These are phyloP conservation scores for Copidosoma floridanum DNA, from an alignment of 1,140 invertebrate genomes.

Conservation along the genomic window DNA sequence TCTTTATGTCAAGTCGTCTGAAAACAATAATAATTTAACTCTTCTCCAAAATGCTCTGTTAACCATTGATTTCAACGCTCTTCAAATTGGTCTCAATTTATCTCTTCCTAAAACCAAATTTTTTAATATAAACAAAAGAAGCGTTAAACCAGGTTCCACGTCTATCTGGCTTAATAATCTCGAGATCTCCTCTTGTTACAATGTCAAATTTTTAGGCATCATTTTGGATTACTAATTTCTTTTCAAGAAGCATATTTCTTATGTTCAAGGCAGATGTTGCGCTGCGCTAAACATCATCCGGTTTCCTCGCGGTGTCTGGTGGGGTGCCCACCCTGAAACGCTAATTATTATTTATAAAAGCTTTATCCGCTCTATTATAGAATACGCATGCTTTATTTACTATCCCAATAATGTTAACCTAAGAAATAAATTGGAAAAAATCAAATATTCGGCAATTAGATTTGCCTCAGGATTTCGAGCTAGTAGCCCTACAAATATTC, in stretches of 20 bases:
- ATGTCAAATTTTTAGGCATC: neutral
- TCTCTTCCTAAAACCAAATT: neutral
- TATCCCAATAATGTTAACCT: neutral
- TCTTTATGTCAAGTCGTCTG: neutral
- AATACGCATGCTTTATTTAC: constrained; percentile 12
- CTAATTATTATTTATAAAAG: neutral
- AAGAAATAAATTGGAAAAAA: constrained; percentile 1
- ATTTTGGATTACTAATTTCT: constrained; percentile 1
- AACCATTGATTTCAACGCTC: neutral
- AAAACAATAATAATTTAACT: neutral
- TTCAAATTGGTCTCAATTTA: neutral
- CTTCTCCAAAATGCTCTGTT: neutral
- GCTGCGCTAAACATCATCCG: neutral
- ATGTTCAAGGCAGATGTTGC: neutral
- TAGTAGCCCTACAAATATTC: constrained; percentile 7
- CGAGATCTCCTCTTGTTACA: neutral
- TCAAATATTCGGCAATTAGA: constrained; percentile 9
- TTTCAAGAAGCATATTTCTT: neutral
- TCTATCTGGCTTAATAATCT: neutral
- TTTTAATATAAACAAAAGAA: constrained; percentile 4
- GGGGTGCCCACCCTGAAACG: neutral
- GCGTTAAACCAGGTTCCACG: neutral
- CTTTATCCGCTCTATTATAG: constrained; percentile 8
- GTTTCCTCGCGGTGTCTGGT: neutral
- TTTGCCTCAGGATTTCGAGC: neutral